Conservation (phyloP, 2,113 vertebrate genomes). For the Scomber scombrus region DNA sequence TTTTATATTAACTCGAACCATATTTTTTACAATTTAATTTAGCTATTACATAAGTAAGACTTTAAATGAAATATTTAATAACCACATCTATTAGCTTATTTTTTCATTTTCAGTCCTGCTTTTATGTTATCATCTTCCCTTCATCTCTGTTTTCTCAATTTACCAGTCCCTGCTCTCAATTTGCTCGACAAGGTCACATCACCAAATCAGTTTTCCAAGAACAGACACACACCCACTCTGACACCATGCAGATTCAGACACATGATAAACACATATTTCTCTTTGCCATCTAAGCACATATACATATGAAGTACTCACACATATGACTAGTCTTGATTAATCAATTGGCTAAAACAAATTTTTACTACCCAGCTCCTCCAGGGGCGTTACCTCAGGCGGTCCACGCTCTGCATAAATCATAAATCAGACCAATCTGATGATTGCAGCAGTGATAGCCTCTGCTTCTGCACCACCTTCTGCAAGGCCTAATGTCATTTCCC, state of each 20-base stretch:
- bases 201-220: conserved; percentile 52
- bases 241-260: conserved; percentile 35
- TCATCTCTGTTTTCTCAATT: conserved; percentile 15
- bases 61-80: neutral
- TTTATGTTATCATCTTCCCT: conserved; percentile 4
- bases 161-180: conserved; percentile 30
- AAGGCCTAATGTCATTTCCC: conserved; percentile 73
- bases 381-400: conserved; percentile 72
- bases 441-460: conserved; percentile 61
- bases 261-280: conserved; percentile 50
- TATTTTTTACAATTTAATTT: neutral
- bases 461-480: conserved; percentile 41
- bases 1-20: conserved; percentile 17
- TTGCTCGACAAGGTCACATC: conserved; percentile 39
- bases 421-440: conserved; percentile 84
- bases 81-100: neutral
- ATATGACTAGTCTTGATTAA: conserved; percentile 79
- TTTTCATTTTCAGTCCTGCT: neutral
- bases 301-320: conserved; percentile 66
- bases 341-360: conserved; percentile 85
- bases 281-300: conserved; percentile 52
- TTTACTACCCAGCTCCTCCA: conserved; percentile 74
- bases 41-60: neutral
- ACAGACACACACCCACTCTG: conserved; percentile 28
- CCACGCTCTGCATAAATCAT: conserved; percentile 78